A percentile compares a stretch with the other conserved stretches of the same genome.
Conservation (phyloP, 2,888 invertebrate species). For the Parnassius apollo region DNA sequence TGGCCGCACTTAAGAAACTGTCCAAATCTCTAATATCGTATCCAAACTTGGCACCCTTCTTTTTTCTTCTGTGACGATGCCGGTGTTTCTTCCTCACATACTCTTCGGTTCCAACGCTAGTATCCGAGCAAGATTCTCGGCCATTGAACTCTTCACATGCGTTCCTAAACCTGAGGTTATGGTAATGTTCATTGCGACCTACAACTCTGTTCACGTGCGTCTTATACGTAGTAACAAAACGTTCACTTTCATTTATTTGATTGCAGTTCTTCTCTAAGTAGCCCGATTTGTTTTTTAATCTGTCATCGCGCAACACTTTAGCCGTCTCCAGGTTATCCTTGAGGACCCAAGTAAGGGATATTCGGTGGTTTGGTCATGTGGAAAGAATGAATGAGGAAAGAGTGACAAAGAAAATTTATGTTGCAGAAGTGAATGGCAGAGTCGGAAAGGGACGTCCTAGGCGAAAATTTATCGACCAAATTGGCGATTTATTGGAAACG, state of each 20-base stretch:
- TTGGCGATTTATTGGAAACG: no score
- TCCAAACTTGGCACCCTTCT: conserved; percentile 80
- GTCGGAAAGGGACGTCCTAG: no score
- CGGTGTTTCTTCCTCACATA: conserved; percentile 67
- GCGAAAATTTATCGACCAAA: no score
- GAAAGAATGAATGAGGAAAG: no score
- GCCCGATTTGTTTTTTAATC: conserved; percentile 39
- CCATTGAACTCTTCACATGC: conserved; percentile 68
- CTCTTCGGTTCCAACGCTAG: conserved; percentile 67
- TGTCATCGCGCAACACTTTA: conserved; percentile 51
- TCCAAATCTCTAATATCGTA: conserved; percentile 91
- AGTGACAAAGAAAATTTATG: no score
- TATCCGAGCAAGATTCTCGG: conserved; percentile 54
- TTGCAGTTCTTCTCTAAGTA: conserved; percentile 46
- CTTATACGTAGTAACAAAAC: conserved; percentile 29
- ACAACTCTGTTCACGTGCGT: conserved; percentile 56
- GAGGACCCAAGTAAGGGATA: conserved; percentile 88
- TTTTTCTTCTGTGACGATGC: conserved; percentile 73
- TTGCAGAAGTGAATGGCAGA: no score
- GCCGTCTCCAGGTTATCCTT: conserved; percentile 81
- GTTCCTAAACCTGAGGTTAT: conserved; percentile 69
- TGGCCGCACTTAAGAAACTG: conserved; percentile 88
- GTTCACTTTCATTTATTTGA: conserved; percentile 51
- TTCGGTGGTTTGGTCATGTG: no score
- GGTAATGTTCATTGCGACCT: conserved; percentile 71